Evolutionary conservation across 2,113 vertebrate genomes (phyloP).

Genomic region (Pelusios castaneus): DNA sequence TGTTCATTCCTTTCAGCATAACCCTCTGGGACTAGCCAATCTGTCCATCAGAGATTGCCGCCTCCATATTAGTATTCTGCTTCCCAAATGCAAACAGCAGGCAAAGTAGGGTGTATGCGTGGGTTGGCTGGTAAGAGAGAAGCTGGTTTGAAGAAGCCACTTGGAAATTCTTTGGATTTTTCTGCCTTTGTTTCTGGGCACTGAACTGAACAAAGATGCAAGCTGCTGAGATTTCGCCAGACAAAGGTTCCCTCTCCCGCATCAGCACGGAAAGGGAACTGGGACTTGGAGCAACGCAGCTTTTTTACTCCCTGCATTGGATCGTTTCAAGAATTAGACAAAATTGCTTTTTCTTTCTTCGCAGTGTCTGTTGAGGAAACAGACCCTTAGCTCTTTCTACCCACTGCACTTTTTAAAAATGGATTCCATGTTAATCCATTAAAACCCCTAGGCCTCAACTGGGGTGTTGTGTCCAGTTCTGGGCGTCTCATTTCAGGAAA

Average conservation of each 20-base stretch:
- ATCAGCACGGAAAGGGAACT: slow-evolving; percentile 41
- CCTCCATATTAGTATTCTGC: slow-evolving; percentile 47
- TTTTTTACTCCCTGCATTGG: slow-evolving; percentile 33
- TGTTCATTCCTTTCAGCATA: slow-evolving; percentile 8
- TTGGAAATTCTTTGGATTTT: slow-evolving; percentile 83
- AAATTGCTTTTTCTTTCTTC: not conserved
- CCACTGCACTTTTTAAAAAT: not conserved
- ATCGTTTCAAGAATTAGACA: not conserved
- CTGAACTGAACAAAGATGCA: slow-evolving; percentile 66
- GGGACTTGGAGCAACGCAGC: not conserved
- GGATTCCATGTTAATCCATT: not conserved
- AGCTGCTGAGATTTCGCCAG: slow-evolving; percentile 4
- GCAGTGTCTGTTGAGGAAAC: not conserved
- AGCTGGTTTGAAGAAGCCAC: slow-evolving; percentile 50
- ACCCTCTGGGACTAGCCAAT: not conserved
- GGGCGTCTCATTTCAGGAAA: too few relatives aligned
- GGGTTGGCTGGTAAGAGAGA: not conserved
- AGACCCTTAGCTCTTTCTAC: not conserved
- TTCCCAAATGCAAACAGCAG: slow-evolving; percentile 11
- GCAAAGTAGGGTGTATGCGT: not conserved
- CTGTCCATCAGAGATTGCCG: not conserved
- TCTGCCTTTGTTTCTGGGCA: slow-evolving; percentile 77
- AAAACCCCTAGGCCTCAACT: not conserved
- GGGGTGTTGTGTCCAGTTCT: too few relatives aligned
- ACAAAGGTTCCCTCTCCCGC: slow-evolving; percentile 52